These are phyloP conservation scores for Caloenas nicobarica DNA, from an alignment of 2,113 vertebrate genomes.

Conservation along the genomic window DNA sequence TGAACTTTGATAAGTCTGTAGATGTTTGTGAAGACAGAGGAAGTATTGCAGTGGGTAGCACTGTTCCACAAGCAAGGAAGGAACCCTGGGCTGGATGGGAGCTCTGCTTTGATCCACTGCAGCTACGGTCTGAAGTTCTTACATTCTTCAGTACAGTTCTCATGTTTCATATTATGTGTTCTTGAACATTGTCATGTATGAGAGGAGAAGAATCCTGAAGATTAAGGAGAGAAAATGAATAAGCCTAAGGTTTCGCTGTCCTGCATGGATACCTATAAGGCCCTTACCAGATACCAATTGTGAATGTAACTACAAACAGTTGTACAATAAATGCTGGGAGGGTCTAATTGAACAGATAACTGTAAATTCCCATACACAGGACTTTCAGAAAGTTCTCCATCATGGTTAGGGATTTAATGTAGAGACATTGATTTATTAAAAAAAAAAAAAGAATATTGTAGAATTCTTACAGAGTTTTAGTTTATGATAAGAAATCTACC, in stretches of 20 bases:
- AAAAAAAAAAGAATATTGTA: not conserved
- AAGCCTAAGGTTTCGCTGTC: not conserved
- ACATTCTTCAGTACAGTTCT: not conserved
- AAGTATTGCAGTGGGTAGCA: not conserved
- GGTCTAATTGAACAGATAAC: not conserved
- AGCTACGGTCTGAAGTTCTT: not conserved
- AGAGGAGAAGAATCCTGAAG: not conserved
- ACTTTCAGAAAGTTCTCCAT: not conserved
- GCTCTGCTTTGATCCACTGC: not conserved
- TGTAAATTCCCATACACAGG: not conserved
- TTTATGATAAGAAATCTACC: not conserved
- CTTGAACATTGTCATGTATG: not conserved
- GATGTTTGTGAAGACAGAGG: not conserved
- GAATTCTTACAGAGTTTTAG: fast-evolving
- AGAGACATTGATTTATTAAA: not conserved
- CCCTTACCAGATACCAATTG: not conserved
- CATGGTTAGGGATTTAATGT: not conserved
- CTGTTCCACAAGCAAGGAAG: not conserved
- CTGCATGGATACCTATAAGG: not conserved
- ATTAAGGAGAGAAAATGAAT: not conserved
- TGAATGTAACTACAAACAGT: not conserved
- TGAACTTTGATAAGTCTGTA: not conserved
- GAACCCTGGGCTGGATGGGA: not conserved
- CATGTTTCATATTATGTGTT: not conserved
- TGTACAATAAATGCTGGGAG: not conserved